Evolutionary conservation across 2,113 vertebrate species (phyloP), one percentile per base, ranked within the genome.

Genomic region (Neolamprologus cancellatus): DNA sequence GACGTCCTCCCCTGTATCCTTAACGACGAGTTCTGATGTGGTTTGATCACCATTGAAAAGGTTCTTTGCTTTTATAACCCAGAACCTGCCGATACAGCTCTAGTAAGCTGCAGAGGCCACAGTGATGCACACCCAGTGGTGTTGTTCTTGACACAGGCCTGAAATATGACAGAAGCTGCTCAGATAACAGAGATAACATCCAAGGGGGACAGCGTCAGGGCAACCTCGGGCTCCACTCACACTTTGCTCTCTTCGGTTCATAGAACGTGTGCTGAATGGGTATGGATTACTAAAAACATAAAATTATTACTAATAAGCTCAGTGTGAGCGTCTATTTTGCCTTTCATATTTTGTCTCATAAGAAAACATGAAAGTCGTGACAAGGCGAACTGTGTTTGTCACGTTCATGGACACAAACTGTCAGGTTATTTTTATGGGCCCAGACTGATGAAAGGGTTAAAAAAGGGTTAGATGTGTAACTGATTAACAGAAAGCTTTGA

Each of bases 211-310:
- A 5, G 59, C 10, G 17, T 64, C 0, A n/a, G 59, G 18, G 9
- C 30, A 9, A 17, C 55, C n/a, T n/a, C n/a, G n/a, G n/a, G n/a
- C n/a, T n/a, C n/a, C 2, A 36, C 59, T 64, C 59, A n/a, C 0
- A 64, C 10, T 0, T 64, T 12, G 59, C 59, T 64, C 18, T 36
- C 18, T n/a, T 20, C 11, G 6, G 4, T 13, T 66, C 11, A 8
- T 1, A 13, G 59, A 20, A 64, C 1, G 10, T 8, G 32, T 36
- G 4, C 18, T 20, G 32, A 64, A n/a, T 1, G 59, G 0, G 9
- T 34, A n/a, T 7, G 0, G 0, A 3, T 4, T 0, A 61, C 9
- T 34, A 7, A n/a, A 64, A 64, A 2, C 0, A 13, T 34, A 0
- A 11, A 7, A n/a, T 64, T 3, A 20, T 39, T 36, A 66, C 34